Percentiles rank a stretch among this genome's conserved stretches.
Evolutionary conservation across 2,113 vertebrate species (phyloP).

Genomic region (Leptocoma aspasia): DNA sequence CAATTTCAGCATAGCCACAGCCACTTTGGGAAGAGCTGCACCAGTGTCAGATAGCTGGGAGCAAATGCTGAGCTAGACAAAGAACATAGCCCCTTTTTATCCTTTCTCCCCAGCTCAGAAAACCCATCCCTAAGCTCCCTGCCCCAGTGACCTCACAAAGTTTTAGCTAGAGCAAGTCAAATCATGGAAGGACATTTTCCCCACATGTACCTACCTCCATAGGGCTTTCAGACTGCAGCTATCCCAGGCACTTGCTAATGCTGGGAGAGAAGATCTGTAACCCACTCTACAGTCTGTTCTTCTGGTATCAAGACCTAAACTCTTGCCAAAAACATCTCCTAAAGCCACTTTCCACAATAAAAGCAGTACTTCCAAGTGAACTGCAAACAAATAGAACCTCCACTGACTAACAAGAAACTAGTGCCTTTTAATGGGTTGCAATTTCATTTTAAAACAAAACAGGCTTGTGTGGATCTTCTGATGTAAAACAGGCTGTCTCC

Average conservation of each 20-base stretch:
- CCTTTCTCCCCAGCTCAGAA: not conserved
- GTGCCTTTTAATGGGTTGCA: not conserved
- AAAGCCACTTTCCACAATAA: not conserved
- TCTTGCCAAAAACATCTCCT: not conserved
- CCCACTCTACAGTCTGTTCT: not conserved
- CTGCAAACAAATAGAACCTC: rapidly evolving
- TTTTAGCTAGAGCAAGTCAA: not conserved
- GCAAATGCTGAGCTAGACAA: not conserved
- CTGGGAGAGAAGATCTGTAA: not conserved
- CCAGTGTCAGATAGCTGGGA: not conserved
- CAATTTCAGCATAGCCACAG: not conserved
- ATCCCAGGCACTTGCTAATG: not conserved
- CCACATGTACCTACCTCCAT: not conserved
- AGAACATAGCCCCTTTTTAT: not conserved
- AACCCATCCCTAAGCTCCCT: not conserved
- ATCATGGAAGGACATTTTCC: not conserved
- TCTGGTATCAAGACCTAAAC: not conserved
- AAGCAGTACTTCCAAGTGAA: rapidly evolving
- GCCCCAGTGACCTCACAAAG: not conserved
- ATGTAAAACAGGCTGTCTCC: not conserved
- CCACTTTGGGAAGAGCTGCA: not conserved
- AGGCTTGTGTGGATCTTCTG: not conserved
- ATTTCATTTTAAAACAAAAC: not conserved
- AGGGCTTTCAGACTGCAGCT: not conserved
- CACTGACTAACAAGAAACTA: rapidly evolving